Evolutionary conservation across 2,888 invertebrate genomes (phyloP).

Genomic region (Perithous albicinctus): DNA sequence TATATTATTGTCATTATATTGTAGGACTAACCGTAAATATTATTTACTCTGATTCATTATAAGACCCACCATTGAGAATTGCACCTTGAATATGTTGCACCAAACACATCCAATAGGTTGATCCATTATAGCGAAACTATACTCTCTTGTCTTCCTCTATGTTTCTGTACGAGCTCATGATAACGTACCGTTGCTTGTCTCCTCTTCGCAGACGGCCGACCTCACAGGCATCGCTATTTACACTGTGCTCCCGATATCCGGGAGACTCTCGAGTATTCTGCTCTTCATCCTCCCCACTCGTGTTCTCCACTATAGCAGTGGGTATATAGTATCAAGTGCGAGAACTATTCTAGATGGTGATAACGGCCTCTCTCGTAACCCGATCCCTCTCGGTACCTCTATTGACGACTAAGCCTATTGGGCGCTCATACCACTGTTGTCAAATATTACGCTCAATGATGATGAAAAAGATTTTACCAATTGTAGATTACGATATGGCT

Average conservation of each 20-base stretch:
- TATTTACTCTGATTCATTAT: not conserved
- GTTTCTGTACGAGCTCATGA: slow-evolving; percentile 16
- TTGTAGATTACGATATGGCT: not conserved
- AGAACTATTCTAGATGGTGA: slow-evolving; percentile 29
- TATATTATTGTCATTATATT: too few species aligned
- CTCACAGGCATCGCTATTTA: slow-evolving; percentile 31
- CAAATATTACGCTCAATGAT: not conserved
- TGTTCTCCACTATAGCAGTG: slow-evolving; percentile 18
- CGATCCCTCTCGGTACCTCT: slow-evolving; percentile 13
- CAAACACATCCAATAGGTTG: slow-evolving; percentile 33
- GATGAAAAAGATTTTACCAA: not conserved
- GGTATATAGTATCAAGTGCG: slow-evolving; percentile 2
- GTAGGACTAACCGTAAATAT: not conserved
- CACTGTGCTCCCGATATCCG: slow-evolving; percentile 40
- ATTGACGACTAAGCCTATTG: slow-evolving; percentile 10
- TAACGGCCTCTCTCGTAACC: slow-evolving; percentile 21
- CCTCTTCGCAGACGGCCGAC: slow-evolving; percentile 45
- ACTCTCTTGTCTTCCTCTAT: slow-evolving; percentile 9
- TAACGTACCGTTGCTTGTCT: slow-evolving; percentile 43
- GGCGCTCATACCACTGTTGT: not conserved
- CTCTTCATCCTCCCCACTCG: slow-evolving; percentile 29
- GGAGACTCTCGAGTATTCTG: slow-evolving; percentile 36
- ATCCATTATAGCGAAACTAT: slow-evolving; percentile 37
- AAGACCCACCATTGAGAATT: slow-evolving; percentile 6
- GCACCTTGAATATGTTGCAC: slow-evolving; percentile 1